These are phyloP conservation scores for Miniopterus natalensis DNA, from an alignment of 2,113 vertebrate genomes.

Conservation along the genomic window DNA sequence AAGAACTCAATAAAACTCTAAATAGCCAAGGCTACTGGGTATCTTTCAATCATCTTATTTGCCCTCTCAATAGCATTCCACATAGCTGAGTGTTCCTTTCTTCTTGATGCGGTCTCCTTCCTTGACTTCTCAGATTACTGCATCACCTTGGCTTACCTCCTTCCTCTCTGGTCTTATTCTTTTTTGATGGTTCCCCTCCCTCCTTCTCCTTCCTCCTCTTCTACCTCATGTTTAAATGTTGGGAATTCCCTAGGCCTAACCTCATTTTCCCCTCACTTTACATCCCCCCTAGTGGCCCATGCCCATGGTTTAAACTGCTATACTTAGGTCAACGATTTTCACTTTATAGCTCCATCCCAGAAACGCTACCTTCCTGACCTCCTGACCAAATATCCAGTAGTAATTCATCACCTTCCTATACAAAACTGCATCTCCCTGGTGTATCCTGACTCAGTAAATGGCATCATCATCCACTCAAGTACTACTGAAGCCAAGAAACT, in stretches of 20 bases:
- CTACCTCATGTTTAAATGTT: background rate
- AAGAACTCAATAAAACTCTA: background rate
- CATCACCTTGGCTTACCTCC: background rate
- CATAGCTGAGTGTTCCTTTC: background rate
- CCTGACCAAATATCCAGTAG: background rate
- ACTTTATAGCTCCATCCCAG: background rate
- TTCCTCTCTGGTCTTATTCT: background rate
- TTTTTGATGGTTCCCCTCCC: background rate
- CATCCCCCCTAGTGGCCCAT: background rate
- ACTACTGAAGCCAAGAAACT: constrained; percentile 1
- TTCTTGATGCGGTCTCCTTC: background rate
- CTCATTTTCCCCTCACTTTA: background rate
- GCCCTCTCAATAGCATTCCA: background rate
- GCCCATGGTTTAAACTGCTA: background rate
- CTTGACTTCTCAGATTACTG: background rate
- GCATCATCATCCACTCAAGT: background rate
- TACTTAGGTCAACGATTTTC: background rate
- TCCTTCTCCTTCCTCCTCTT: background rate
- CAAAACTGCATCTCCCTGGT: background rate
- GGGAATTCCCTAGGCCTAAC: background rate
- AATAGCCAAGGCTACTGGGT: background rate
- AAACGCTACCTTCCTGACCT: background rate
- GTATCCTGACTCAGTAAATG: background rate
- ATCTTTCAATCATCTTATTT: constrained; percentile 6
- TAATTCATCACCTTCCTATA: background rate